These are phyloP conservation scores for Corythornis cristatus DNA, from an alignment of 2,113 vertebrate species.

Conservation along the genomic window DNA sequence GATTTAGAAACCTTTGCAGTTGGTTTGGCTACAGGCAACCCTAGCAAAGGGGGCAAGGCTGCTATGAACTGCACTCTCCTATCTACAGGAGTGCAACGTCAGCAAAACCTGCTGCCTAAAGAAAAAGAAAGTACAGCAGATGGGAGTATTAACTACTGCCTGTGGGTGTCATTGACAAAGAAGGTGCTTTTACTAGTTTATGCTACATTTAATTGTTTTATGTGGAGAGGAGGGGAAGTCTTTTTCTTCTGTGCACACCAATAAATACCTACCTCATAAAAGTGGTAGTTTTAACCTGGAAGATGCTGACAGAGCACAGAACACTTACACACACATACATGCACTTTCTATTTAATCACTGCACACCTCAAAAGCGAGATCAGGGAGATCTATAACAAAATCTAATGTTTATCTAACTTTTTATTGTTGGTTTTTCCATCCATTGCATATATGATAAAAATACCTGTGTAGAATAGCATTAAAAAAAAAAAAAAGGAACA, in stretches of 20 bases:
- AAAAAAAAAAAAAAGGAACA: not conserved
- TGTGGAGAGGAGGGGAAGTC: not conserved
- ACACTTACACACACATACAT: not conserved
- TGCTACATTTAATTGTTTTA: not conserved
- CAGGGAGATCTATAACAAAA: not conserved
- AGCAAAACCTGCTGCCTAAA: not conserved
- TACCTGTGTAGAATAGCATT: not conserved
- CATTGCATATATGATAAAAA: not conserved
- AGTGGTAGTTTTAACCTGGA: not conserved
- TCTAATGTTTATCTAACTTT: not conserved
- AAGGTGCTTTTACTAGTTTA: not conserved
- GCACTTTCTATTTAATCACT: not conserved
- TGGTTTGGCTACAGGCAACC: not conserved
- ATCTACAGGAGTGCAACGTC: not conserved
- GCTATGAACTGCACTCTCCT: fast-evolving
- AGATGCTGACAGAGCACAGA: not conserved
- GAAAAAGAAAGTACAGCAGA: not conserved
- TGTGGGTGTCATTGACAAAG: not conserved
- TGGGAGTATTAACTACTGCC: not conserved
- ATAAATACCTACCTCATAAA: not conserved
- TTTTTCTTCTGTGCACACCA: not conserved
- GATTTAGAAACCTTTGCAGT: not conserved
- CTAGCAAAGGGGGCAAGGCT: not conserved
- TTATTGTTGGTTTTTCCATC: not conserved
- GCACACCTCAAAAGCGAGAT: not conserved